phyloP scores from a whole-genome alignment of 1,140 invertebrate species.

The Ptiloglossa arizonensis region DNA sequence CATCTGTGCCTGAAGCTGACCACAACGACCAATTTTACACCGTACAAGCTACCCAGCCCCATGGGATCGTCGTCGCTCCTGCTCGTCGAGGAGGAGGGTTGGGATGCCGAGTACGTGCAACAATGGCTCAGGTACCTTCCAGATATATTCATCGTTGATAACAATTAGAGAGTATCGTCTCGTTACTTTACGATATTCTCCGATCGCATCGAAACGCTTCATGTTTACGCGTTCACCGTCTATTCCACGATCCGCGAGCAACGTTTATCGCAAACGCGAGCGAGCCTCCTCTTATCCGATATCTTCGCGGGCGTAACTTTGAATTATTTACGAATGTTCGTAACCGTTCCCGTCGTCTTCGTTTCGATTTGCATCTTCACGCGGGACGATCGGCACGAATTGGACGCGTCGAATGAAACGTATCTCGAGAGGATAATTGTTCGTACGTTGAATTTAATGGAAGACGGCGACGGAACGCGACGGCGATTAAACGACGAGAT shows the following conservation, averaged over 20 bases:
- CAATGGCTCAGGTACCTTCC: conserved; percentile 84
- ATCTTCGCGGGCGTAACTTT: no score
- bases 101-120: conserved; percentile 88
- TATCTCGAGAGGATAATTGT: not conserved
- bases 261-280: no score
- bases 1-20: conserved; percentile 87
- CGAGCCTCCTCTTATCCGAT: no score
- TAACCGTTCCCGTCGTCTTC: no score
- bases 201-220: no score
- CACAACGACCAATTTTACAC: conserved; percentile 78
- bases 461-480: not conserved
- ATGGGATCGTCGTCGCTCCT: conserved; percentile 71
- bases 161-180: no score
- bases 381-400: not conserved
- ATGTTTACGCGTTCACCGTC: no score
- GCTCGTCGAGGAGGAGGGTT: conserved; percentile 83
- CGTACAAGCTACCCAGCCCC: conserved; percentile 72
- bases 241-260: no score
- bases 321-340: not conserved
- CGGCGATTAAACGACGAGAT: not conserved
- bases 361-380: no score
- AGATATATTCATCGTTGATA: not conserved
- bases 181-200: no score
- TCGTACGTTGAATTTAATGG: not conserved
- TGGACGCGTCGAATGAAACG: not conserved